Percentiles rank a stretch among this genome's conserved stretches.
These are phyloP conservation scores for Sarcophaga carnaria DNA, from an alignment of 2,888 invertebrate genomes.

Conservation along the genomic window DNA sequence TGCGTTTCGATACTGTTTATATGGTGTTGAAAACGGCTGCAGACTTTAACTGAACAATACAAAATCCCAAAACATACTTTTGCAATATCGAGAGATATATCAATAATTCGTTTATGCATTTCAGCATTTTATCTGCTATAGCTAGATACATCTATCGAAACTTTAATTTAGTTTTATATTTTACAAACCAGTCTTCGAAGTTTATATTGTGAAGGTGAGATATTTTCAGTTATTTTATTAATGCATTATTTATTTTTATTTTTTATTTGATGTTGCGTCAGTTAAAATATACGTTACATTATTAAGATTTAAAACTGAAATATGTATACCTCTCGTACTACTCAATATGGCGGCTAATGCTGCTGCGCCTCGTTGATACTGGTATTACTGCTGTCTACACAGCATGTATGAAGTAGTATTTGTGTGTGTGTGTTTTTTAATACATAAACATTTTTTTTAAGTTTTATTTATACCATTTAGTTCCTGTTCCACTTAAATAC, in stretches of 20 bases:
- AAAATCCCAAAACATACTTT: not conserved
- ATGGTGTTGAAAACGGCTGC: not conserved
- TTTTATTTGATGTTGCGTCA: conserved; percentile 62
- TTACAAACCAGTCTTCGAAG: conserved; percentile 43
- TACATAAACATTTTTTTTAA: not conserved
- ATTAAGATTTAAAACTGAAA: conserved; percentile 61
- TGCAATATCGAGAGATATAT: no score
- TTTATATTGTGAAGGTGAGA: not conserved
- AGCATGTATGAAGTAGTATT: conserved; percentile 5
- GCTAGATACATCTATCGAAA: no score
- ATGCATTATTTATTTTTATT: conserved; percentile 2
- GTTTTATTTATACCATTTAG: conserved; percentile 62
- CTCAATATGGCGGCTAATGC: conserved; percentile 24
- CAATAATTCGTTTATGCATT: no score
- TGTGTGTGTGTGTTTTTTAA: conserved; percentile 32
- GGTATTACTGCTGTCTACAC: not conserved
- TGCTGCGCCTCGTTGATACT: not conserved
- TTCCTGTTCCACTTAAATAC: conserved; percentile 69
- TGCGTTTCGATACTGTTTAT: no score
- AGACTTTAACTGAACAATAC: not conserved
- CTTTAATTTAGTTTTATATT: not conserved
- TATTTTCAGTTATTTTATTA: not conserved
- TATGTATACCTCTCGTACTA: conserved; percentile 24
- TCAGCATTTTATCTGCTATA: no score
- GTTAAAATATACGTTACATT: conserved; percentile 60